Evolutionary conservation across 2,797 vertebrate species (phyloP).

Genomic region (Smutsia temminckii): DNA sequence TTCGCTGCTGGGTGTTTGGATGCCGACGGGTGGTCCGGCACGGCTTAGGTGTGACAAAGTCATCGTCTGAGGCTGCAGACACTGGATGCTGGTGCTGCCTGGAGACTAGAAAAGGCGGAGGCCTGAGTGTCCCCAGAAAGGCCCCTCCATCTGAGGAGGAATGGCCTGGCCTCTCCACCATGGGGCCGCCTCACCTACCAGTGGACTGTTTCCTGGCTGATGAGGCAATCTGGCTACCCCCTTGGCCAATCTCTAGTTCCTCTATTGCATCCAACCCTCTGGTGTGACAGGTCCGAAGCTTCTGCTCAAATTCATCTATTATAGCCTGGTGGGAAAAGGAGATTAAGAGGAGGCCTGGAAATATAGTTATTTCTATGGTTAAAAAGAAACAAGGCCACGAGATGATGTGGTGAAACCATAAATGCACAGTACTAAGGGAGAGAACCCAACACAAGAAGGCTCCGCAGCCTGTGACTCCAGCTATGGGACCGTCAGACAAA

Average conservation of each 20-base stretch:
- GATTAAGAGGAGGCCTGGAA: background rate
- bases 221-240: constrained; percentile 74
- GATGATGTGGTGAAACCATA: background rate
- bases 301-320: constrained; percentile 95
- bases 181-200: constrained; percentile 61
- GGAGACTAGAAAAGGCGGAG: constrained; percentile 29
- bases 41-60: constrained; percentile 88
- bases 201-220: constrained; percentile 53
- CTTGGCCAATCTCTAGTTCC: constrained; percentile 22
- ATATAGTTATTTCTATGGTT: background rate
- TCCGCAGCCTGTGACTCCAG: background rate
- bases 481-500: background rate
- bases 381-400: background rate
- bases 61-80: constrained; percentile 73
- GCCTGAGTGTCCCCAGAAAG: background rate
- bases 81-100: background rate
- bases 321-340: constrained; percentile 83
- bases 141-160: background rate
- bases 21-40: constrained; percentile 49
- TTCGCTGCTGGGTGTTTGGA: constrained; percentile 70
- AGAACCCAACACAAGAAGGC: background rate
- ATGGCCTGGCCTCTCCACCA: background rate
- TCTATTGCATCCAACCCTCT: constrained; percentile 91
- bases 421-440: background rate
- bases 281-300: constrained; percentile 90